Conservation (phyloP, 2,888 invertebrate species). For the Formica aserva region DNA sequence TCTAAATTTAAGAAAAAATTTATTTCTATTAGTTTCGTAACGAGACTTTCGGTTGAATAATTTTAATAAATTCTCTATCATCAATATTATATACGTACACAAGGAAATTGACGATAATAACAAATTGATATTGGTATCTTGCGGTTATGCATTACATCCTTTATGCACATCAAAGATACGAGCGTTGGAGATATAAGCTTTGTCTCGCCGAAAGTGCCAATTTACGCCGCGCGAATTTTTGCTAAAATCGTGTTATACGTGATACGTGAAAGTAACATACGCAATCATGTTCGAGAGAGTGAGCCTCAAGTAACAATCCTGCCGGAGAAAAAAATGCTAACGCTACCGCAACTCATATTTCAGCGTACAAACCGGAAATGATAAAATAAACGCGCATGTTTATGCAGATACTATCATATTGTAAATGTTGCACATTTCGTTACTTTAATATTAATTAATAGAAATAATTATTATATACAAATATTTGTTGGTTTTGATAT, state of each 20-base stretch:
- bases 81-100: neutral
- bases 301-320: neutral
- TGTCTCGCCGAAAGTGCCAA: neutral
- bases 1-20: neutral
- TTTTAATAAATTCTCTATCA: neutral
- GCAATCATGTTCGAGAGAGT: neutral
- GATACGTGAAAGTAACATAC: neutral
- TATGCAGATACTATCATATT: neutral
- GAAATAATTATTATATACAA: neutral
- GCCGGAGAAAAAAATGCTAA: slow-evolving; percentile 18
- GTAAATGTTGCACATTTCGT: neutral
- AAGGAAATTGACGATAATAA: neutral
- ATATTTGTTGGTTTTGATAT: neutral
- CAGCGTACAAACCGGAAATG: slow-evolving; percentile 37
- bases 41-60: neutral
- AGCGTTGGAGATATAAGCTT: neutral
- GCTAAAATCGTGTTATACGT: neutral
- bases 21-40: neutral
- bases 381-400: slow-evolving; percentile 15
- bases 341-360: slow-evolving; percentile 25
- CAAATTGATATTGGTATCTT: slow-evolving; percentile 29
- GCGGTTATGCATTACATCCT: slow-evolving; percentile 8
- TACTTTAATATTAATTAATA: neutral
- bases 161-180: neutral
- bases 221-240: slow-evolving; percentile 4